phyloP scores from a whole-genome alignment of 2,113 vertebrate species.

The Platichthys flesus region DNA sequence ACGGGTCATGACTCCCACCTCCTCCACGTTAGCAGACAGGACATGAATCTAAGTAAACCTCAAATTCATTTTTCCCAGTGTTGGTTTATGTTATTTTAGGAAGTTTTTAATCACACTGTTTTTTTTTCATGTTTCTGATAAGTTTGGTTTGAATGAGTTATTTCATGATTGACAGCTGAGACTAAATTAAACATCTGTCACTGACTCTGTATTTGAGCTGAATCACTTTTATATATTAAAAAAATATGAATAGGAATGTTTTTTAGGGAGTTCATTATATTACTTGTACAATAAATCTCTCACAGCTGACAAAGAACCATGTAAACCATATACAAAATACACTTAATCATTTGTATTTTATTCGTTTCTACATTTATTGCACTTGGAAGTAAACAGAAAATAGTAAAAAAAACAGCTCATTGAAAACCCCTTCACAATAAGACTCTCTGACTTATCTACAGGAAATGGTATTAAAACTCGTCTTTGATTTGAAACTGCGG shows the following conservation, averaged over 20 bases:
- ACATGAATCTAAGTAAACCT: background rate
- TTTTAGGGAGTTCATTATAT: background rate
- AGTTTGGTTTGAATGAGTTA: background rate
- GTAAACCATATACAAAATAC: conserved; percentile 1
- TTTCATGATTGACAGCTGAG: background rate
- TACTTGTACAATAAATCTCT: background rate
- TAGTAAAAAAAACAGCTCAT: background rate
- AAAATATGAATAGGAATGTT: background rate
- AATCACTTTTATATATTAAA: background rate
- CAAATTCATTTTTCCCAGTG: too few species aligned
- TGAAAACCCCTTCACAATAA: background rate
- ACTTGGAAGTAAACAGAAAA: background rate
- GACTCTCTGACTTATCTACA: background rate
- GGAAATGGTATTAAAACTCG: conserved; percentile 85
- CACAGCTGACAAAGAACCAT: background rate
- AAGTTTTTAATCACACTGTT: too few species aligned
- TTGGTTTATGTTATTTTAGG: too few species aligned
- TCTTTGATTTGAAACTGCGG: conserved; percentile 91
- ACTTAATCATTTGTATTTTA: background rate
- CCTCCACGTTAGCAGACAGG: too few species aligned
- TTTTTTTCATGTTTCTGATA: background rate
- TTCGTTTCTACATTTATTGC: background rate
- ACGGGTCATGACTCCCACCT: too few species aligned
- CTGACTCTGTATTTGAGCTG: background rate
- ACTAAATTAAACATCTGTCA: background rate